Percentiles rank a stretch among this genome's conserved stretches.
These are phyloP conservation scores for Hirtodrosophila alboralis DNA, from an alignment of 2,888 invertebrate genomes.

Conservation along the genomic window DNA sequence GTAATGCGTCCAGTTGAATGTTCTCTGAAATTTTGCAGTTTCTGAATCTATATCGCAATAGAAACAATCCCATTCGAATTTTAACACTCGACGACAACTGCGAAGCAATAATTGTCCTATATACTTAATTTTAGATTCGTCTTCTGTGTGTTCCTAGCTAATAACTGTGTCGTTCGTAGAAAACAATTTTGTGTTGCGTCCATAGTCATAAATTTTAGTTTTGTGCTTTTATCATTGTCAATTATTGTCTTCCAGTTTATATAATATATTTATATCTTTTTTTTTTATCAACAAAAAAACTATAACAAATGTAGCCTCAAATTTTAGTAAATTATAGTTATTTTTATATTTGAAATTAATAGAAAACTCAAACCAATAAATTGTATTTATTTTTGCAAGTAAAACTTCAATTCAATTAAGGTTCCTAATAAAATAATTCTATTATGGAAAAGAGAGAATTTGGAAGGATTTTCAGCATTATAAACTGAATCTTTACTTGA, in stretches of 20 bases:
- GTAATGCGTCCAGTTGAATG: conserved; percentile 45
- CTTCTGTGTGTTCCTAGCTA: conserved; percentile 62
- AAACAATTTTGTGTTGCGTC: conserved; percentile 57
- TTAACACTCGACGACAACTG: conserved; percentile 33
- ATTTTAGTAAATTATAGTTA: conserved; percentile 42
- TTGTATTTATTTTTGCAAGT: conserved; percentile 7
- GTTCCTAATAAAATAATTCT: too few species aligned
- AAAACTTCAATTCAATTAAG: too few species aligned
- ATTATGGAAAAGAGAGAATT: too few species aligned
- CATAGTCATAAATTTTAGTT: conserved; percentile 59
- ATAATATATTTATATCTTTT: conserved; percentile 3
- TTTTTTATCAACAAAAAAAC: too few species aligned
- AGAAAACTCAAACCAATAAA: conserved; percentile 10
- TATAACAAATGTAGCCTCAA: conserved; percentile 44
- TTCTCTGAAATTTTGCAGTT: conserved; percentile 2
- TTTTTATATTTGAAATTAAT: conserved; percentile 23
- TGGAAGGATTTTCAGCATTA: too few species aligned
- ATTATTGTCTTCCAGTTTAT: conserved; percentile 63
- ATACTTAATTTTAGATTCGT: conserved; percentile 25
- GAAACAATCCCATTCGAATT: conserved; percentile 57
- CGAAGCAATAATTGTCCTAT: conserved; percentile 44
- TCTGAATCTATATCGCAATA: conserved; percentile 7
- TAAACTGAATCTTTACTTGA: too few species aligned
- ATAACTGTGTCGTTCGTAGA: conserved; percentile 35
- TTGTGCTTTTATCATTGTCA: conserved; percentile 40